These are phyloP conservation scores for Nesoenas mayeri DNA, from an alignment of 2,113 vertebrate species.

Conservation along the genomic window DNA sequence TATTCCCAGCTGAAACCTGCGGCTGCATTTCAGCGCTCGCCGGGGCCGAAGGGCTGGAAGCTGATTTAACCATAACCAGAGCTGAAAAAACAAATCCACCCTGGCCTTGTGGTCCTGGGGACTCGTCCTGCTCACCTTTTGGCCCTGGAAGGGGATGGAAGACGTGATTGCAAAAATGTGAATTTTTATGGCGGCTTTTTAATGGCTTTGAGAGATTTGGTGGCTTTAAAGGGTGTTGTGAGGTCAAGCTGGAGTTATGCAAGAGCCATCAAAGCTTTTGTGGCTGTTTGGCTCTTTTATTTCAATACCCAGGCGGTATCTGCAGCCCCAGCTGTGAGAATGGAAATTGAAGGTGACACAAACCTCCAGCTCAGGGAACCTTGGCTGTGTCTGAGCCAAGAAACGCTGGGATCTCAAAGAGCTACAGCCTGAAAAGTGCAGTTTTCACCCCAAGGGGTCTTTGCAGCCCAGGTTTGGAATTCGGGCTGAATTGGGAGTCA, in stretches of 20 bases:
- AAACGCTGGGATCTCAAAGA: neutral
- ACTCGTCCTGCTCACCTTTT: accelerated
- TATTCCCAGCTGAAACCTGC: neutral
- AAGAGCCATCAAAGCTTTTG: neutral
- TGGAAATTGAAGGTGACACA: neutral
- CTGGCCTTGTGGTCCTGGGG: neutral
- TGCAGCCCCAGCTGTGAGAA: neutral
- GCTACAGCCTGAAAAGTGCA: neutral
- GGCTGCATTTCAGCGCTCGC: accelerated
- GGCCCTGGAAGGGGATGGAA: neutral
- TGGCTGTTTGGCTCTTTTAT: neutral
- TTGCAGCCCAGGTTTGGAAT: accelerated
- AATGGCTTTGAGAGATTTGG: neutral
- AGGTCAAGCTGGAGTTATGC: neutral
- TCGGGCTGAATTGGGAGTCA: accelerated
- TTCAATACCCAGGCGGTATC: neutral
- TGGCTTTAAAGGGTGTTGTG: neutral
- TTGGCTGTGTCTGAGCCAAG: accelerated
- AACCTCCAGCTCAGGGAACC: neutral
- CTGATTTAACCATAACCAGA: neutral
- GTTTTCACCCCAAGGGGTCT: accelerated
- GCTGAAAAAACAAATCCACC: neutral
- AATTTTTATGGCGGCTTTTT: neutral
- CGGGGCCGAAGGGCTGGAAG: neutral
- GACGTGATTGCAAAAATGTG: neutral